Base-by-base conservation (phyloP, 2,113 vertebrate species). In the Plotosus lineatus region DNA sequence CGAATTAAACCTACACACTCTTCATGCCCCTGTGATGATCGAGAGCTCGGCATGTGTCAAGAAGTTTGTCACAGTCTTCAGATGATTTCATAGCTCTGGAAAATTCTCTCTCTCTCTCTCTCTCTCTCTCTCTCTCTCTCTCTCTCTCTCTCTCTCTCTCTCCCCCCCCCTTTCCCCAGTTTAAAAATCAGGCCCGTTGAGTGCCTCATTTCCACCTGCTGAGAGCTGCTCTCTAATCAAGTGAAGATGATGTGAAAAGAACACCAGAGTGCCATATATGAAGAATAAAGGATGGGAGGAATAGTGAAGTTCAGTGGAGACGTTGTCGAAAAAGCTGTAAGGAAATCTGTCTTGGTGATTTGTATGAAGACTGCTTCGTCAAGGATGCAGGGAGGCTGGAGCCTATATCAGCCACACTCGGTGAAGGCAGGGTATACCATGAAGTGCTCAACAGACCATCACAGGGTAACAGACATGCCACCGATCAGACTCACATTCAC, bases 71-170 rank as follows among this genome's bases (percentile, higher is more conserved):
- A 23, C 77, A 31, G 50, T n/a, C 31, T 60, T 66, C 60, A 26
- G 76, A 66, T 55, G 36, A 69, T 23, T 79, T 79, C 63, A 31
- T 48, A 42, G 61, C 63, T 53, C 61, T 26, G 58, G 11, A 23
- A 42, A 66, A n/a, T 21, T n/a, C 42, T 14, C n/a, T 8, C 12
- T 28, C 42, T 31, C 26, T 48, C 23, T 21, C 3, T 51, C 6
- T 33, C 44, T 51, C n/a, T 76, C 42, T 51, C 50, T 23, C 19
- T 74, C 60, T 33, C 26, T 63, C 26, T 8, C 60, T 63, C 60
- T 31, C 58, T 31, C 26, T 61, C 26, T 33, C 28, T 33, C 28
- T 33, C 60, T 15, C 10, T 33, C 44, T 46, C 44, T 46, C 44
- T 46, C 44, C 14, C 10, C 26, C 23, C 28, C 23, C 28, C 61